A percentile compares a stretch with the other conserved stretches of the same genome.
These are phyloP conservation scores for Kryptolebias ocellatus DNA, from an alignment of 2,797 vertebrate species.

Conservation along the genomic window DNA sequence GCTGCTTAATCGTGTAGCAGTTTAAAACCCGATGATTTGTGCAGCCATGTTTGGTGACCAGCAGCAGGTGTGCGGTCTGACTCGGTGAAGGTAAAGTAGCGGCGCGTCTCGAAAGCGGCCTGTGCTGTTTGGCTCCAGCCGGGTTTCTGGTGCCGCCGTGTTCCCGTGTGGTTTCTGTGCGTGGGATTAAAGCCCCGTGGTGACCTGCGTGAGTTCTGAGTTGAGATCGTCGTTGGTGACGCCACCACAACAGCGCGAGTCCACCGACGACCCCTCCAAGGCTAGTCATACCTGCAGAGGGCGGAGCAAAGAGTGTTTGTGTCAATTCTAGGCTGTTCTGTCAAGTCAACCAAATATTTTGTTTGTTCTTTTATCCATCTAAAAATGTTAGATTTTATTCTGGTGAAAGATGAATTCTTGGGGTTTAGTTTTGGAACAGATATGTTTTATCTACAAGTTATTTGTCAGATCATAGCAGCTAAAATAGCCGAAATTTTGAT, in stretches of 20 bases:
- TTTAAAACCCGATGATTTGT: no score
- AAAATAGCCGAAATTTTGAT: no score
- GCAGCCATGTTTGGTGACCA: no score
- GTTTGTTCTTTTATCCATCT: background rate
- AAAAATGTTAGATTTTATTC: background rate
- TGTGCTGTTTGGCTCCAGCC: constrained; percentile 6
- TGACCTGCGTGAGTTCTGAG: constrained; percentile 88
- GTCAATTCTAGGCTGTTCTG: background rate
- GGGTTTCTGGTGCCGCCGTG: constrained; percentile 3
- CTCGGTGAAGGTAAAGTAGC: background rate
- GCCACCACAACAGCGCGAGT: constrained; percentile 73
- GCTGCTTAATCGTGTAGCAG: no score
- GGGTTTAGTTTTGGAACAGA: no score
- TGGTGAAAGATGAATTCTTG: background rate
- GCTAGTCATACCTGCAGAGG: constrained; percentile 91
- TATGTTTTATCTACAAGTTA: no score
- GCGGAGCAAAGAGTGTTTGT: background rate
- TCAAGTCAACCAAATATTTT: background rate
- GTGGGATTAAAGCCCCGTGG: constrained; percentile 77
- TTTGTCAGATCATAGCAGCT: no score
- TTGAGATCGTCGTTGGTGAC: constrained; percentile 82
- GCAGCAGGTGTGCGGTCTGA: background rate
- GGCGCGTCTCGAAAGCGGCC: background rate
- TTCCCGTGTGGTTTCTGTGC: constrained; percentile 8
- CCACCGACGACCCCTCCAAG: constrained; percentile 89